These are phyloP conservation scores for Stenurella melanura DNA, from an alignment of 2,888 invertebrate genomes.

Conservation along the genomic window DNA sequence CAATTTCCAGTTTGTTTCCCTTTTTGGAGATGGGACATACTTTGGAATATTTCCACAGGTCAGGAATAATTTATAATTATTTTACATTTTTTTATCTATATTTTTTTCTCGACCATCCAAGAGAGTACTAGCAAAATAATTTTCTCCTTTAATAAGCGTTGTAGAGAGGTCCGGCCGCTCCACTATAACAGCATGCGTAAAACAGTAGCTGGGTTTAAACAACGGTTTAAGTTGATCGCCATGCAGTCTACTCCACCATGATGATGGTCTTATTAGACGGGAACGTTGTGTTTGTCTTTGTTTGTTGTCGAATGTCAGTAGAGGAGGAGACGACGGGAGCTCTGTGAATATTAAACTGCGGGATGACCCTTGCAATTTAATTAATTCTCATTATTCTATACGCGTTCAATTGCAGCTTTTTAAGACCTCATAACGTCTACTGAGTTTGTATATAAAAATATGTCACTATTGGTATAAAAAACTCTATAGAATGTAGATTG, in stretches of 20 bases:
- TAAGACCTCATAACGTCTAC: conserved; percentile 44
- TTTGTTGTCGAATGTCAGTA: conserved; percentile 23
- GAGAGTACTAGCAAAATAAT: too few relatives aligned
- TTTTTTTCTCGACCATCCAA: too few relatives aligned
- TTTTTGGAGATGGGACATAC: too few relatives aligned
- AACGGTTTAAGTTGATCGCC: conserved; percentile 57
- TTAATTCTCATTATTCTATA: conserved; percentile 45
- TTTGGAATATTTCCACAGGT: too few relatives aligned
- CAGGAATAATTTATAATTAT: too few relatives aligned
- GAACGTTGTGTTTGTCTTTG: conserved; percentile 52
- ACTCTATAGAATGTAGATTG: too few relatives aligned
- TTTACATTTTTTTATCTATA: too few relatives aligned
- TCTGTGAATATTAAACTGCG: conserved; percentile 31
- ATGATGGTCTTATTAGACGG: conserved; percentile 50
- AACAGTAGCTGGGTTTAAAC: conserved; percentile 49
- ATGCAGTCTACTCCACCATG: conserved; percentile 59
- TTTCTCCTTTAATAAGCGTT: too few relatives aligned
- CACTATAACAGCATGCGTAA: conserved; percentile 44
- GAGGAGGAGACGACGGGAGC: conserved; percentile 34
- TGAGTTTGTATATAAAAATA: conserved; percentile 46
- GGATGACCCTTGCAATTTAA: conserved; percentile 44
- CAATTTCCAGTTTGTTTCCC: too few relatives aligned
- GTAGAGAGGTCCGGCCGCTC: too few relatives aligned
- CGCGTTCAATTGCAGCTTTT: conserved; percentile 43
- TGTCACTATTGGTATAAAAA: not conserved